Evolutionary conservation across 1,140 invertebrate species (phyloP).

Genomic region (Chrysoperla carnea): DNA sequence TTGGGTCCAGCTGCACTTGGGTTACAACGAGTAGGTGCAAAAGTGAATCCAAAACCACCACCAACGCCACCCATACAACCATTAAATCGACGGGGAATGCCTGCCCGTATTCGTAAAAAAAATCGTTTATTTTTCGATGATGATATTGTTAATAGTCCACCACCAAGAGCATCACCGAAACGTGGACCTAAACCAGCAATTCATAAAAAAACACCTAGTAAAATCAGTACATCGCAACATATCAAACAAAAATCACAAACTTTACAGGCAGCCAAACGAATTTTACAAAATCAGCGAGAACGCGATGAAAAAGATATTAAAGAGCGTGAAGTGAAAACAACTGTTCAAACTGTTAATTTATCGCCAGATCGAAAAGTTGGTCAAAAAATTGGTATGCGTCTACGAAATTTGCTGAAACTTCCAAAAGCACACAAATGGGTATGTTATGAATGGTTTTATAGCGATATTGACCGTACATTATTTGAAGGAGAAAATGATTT

Average conservation of each 20-base stretch:
- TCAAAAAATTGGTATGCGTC: slow-evolving; percentile 73
- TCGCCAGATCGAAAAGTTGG: slow-evolving; percentile 60
- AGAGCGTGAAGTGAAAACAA: background rate
- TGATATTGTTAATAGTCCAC: slow-evolving; percentile 68
- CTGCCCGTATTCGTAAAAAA: slow-evolving; percentile 75
- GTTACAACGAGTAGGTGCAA: slow-evolving; percentile 57
- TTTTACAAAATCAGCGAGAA: background rate
- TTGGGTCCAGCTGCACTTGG: slow-evolving; percentile 59
- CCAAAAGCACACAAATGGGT: slow-evolving; percentile 99
- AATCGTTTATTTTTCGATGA: slow-evolving; percentile 85
- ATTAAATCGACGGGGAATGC: slow-evolving; percentile 71
- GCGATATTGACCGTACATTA: slow-evolving; percentile 87
- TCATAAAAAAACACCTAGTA: slow-evolving; percentile 21
- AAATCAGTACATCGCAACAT: slow-evolving; percentile 11
- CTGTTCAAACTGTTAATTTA: slow-evolving; percentile 8
- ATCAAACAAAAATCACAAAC: slow-evolving; percentile 25
- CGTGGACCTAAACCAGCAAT: slow-evolving; percentile 28
- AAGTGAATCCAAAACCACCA: slow-evolving; percentile 46
- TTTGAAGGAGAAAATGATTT: slow-evolving; percentile 97
- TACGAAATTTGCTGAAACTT: slow-evolving; percentile 91
- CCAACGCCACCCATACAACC: slow-evolving; percentile 51
- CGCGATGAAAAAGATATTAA: slow-evolving; percentile 8
- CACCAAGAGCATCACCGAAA: slow-evolving; percentile 32
- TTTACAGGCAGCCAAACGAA: background rate
- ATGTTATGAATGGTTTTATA: slow-evolving; percentile 98